Evolutionary conservation across 2,888 invertebrate genomes (phyloP).

Genomic region (Drosophila differens): DNA sequence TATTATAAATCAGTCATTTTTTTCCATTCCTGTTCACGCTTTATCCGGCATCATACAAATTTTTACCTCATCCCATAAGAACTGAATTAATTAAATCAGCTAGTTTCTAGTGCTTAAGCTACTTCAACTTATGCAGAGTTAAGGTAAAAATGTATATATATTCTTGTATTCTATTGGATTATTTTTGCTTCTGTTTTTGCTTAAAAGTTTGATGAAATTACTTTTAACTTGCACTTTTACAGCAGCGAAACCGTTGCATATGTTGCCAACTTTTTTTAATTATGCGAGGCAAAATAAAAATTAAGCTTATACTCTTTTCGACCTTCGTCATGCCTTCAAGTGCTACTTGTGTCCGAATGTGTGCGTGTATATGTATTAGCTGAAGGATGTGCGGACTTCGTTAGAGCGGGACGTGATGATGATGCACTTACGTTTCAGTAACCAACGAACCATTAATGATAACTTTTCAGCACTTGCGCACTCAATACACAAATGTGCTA

Average conservation of each 20-base stretch:
- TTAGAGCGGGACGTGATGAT: constrained; percentile 58
- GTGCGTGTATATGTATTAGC: constrained; percentile 18
- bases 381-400: constrained; percentile 27
- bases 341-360: constrained; percentile 39
- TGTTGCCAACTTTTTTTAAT: constrained; percentile 65
- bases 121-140: neutral
- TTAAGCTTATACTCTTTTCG: constrained; percentile 47
- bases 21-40: neutral
- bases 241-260: constrained; percentile 32
- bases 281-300: constrained; percentile 59
- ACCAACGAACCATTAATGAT: constrained; percentile 64
- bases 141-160: neutral
- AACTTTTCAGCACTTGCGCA: constrained; percentile 70
- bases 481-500: constrained; percentile 80
- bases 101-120: neutral
- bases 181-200: constrained; percentile 8
- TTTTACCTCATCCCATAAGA: neutral
- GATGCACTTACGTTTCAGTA: constrained; percentile 60
- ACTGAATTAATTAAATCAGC: constrained; percentile 8
- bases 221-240: constrained; percentile 33
- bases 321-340: constrained; percentile 48
- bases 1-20: neutral
- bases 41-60: too few relatives aligned
- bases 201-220: constrained; percentile 33
- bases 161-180: neutral